A percentile compares a stretch with the other conserved stretches of the same genome.
These are phyloP conservation scores for Geophilus truncorum DNA, from an alignment of 2,888 invertebrate species.

Conservation along the genomic window DNA sequence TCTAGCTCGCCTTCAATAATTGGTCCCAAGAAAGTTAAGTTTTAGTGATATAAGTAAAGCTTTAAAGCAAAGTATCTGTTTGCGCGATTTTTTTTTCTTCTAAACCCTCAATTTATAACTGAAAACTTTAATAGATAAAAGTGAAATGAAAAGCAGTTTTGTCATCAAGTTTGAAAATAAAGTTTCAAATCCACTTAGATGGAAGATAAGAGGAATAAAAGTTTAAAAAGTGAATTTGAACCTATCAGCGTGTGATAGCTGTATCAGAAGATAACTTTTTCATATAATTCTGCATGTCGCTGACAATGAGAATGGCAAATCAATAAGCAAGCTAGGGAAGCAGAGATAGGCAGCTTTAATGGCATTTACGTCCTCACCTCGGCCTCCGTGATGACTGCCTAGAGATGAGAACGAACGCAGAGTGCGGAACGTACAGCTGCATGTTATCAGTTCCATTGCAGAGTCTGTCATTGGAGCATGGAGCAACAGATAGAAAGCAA, in stretches of 20 bases:
- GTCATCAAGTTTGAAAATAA: slow-evolving; percentile 8
- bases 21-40: no score
- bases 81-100: no score
- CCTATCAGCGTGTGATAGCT: slow-evolving; percentile 14
- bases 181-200: slow-evolving; percentile 14
- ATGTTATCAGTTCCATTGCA: slow-evolving; percentile 27
- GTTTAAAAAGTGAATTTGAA: slow-evolving; percentile 22
- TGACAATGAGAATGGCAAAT: slow-evolving; percentile 23
- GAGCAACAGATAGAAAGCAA: slow-evolving; percentile 27
- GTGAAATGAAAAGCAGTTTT: background rate
- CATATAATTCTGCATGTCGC: slow-evolving; percentile 21
- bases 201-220: background rate
- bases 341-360: slow-evolving; percentile 18
- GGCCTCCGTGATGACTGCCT: slow-evolving; percentile 27
- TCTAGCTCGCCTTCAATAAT: no score
- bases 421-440: slow-evolving; percentile 12
- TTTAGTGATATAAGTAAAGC: no score
- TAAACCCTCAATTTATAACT: no score
- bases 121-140: background rate
- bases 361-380: slow-evolving; percentile 27
- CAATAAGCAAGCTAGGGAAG: slow-evolving; percentile 27
- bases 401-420: slow-evolving; percentile 24
- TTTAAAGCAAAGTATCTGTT: no score
- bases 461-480: slow-evolving; percentile 27
- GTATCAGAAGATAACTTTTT: slow-evolving; percentile 27